These are phyloP conservation scores for Acipenser ruthenus DNA, from an alignment of 2,797 vertebrate genomes.

Conservation along the genomic window DNA sequence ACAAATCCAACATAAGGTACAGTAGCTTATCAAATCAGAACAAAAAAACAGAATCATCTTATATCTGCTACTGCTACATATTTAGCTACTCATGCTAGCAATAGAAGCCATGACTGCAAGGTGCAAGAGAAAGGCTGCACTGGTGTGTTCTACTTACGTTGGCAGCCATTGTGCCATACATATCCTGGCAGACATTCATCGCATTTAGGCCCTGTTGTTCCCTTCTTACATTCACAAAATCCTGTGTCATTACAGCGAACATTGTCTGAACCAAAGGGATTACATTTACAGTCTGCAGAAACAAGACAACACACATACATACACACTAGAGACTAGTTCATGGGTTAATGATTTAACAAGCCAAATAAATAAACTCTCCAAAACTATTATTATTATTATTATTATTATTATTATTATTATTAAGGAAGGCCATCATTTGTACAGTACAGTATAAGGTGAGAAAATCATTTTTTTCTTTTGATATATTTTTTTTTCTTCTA, in stretches of 20 bases:
- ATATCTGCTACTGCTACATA: constrained; percentile 32
- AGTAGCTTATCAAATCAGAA: not conserved
- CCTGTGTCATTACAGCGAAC: constrained; percentile 80
- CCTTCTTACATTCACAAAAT: constrained; percentile 81
- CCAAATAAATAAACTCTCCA: no score
- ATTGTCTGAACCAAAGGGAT: constrained; percentile 68
- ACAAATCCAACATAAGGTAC: not conserved
- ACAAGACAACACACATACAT: constrained; percentile 53
- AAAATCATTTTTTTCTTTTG: no score
- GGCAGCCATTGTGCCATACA: constrained; percentile 76
- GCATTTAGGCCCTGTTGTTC: constrained; percentile 78
- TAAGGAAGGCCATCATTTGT: no score
- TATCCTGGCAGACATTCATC: constrained; percentile 80
- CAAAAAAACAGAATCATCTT: constrained; percentile 8
- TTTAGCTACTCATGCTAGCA: constrained; percentile 31
- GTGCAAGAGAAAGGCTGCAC: constrained; percentile 49
- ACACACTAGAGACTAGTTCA: constrained; percentile 39
- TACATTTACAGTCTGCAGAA: constrained; percentile 80
- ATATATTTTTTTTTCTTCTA: no score
- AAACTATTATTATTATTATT: no score
- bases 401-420: no score
- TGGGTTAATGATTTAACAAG: constrained; percentile 43
- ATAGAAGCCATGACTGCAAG: constrained; percentile 26
- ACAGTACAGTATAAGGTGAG: no score
- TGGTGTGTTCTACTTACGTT: constrained; percentile 65